phyloP scores from a whole-genome alignment of 2,113 vertebrate genomes.

The Corapipo altera region DNA sequence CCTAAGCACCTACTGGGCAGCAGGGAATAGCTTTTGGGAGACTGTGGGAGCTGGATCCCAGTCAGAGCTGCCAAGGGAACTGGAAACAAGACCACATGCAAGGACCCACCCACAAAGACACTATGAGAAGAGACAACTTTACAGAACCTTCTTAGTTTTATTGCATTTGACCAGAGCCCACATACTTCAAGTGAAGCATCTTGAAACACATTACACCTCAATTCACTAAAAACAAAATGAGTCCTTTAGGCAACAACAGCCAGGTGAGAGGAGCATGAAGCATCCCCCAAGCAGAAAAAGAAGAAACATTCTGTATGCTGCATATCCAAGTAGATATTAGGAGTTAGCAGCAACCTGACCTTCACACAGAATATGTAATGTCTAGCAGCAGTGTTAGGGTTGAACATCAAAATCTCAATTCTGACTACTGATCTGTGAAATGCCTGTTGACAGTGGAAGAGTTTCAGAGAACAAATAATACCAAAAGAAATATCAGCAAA shows the following conservation, averaged over 20 bases:
- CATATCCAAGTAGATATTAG: neutral
- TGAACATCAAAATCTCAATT: conserved; percentile 58
- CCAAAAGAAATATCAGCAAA: conserved; percentile 38
- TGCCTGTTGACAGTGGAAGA: neutral
- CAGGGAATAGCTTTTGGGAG: neutral
- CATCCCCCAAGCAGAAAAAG: neutral
- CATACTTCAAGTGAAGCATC: neutral
- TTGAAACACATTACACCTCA: neutral
- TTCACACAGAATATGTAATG: conserved; percentile 30
- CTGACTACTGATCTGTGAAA: conserved; percentile 56
- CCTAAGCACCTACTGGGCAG: neutral
- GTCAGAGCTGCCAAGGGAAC: neutral
- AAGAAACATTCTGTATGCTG: neutral
- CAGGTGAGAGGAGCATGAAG: neutral
- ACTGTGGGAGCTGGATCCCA: neutral
- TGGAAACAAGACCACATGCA: neutral
- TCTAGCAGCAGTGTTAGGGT: neutral
- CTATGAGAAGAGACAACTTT: neutral
- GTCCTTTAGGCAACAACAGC: neutral
- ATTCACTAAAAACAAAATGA: neutral
- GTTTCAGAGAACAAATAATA: conserved; percentile 34
- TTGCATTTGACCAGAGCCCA: neutral
- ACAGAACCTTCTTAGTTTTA: neutral
- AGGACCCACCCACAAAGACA: neutral
- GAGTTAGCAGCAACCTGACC: conserved; percentile 43